Evolutionary conservation across 2,797 vertebrate genomes (phyloP), one percentile per base, ranked within the genome.

Genomic region (Xenops minutus): DNA sequence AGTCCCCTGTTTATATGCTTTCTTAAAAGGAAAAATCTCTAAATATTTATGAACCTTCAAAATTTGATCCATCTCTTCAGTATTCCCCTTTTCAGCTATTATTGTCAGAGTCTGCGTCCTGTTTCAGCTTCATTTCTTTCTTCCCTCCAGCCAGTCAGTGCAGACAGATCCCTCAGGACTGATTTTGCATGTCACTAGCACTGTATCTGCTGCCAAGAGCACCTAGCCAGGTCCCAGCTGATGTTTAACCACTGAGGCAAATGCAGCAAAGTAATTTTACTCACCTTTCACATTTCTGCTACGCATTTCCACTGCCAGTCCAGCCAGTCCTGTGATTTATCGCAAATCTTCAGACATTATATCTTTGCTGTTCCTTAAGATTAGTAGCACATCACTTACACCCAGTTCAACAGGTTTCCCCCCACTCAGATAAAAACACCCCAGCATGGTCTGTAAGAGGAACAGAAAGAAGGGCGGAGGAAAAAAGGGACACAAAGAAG

Each of bases 281-380:
- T 16, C 37, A 79, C 51, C 30, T 52, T 78, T 34, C 43, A 12
- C 36, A 46, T 71, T 86, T 92, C 36, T 69, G 49, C 37, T 46
- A 7, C 0, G 1, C 0, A 0, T 72, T 83, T 63, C 27, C 17
- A 39, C 8, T 7, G 3, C 4, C 3, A 1, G 39, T 27, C 59
- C 44, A 34, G 32, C 4, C 62, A 84, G n/a, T 24, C 26, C 10
- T 30, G 27, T 13, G 55, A 44, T 63, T 81, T 72, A 56, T 32
- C 3, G 0, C 32, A 44, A 64, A 52, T 67, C 21, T 75, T 68
- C 41, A n/a, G 59, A 44, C 7, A 20, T n/a, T 29, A 5, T 41
- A 3, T 52, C 26, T 56, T 85, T 75, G 15, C 26, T 27, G 26
- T 46, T 82, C 59, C 23, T 68, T 48, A 41, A 72, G 62, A 34